A percentile compares a stretch with the other conserved stretches of the same genome.
These are phyloP conservation scores for Danaus plexippus DNA, from an alignment of 1,140 invertebrate genomes.

Conservation along the genomic window DNA sequence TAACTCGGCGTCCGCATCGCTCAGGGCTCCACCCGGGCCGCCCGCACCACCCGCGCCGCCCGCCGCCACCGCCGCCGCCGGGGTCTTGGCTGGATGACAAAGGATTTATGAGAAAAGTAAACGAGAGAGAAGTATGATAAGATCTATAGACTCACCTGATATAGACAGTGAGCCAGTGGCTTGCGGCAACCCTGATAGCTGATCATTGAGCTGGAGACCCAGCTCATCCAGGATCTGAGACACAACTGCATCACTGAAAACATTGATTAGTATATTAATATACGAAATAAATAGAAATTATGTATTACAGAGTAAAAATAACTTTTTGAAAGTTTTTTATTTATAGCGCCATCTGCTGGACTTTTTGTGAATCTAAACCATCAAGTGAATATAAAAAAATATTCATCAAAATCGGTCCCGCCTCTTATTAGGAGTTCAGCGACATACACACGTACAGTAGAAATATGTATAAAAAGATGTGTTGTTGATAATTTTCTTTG, in stretches of 20 bases:
- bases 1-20: slow-evolving; percentile 94
- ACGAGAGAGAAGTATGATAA: background rate
- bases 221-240: slow-evolving; percentile 97
- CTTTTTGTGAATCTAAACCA: no score
- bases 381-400: no score
- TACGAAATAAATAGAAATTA: no score
- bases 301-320: no score
- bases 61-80: slow-evolving; percentile 65
- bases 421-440: no score
- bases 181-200: slow-evolving; percentile 89
- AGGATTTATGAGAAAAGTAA: background rate
- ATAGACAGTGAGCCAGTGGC: slow-evolving; percentile 76
- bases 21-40: slow-evolving; percentile 65
- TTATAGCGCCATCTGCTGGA: no score
- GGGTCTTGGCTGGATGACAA: slow-evolving; percentile 4
- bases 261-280: background rate
- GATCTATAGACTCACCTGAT: slow-evolving; percentile 36
- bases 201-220: slow-evolving; percentile 93
- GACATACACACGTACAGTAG: no score
- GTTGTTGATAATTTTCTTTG: no score
- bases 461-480: no score
- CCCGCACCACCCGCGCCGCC: slow-evolving; percentile 67
- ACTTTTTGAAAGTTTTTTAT: no score
- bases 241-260: slow-evolving; percentile 86
- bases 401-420: no score